Evolutionary conservation across 1,140 invertebrate species (phyloP), one percentile per base, ranked within the genome.

Genomic region (Trachymyrmex cornetzi): DNA sequence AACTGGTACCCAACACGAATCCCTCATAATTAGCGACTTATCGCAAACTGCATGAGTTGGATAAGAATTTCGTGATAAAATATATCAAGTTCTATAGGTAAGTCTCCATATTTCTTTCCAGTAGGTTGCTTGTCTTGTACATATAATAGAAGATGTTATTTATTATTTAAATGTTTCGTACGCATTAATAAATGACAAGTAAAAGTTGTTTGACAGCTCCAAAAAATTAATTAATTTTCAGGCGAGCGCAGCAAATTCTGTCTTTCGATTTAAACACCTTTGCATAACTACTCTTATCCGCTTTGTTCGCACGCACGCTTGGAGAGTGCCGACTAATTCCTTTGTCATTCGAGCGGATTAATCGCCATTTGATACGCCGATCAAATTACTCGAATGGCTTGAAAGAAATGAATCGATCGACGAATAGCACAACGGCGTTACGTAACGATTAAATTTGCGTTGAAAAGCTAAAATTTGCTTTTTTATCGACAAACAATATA

Each of bases 1-100:
- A 84, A 84, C 34, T 61, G 69, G 69, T 84, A 84, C 38, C 27
- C 80, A 38, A 59, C 66, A 44, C 38, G 38, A 82, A 82, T 84
- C 24, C 69, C 69, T 80, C 63, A 55, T 80, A 22, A 48, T 82
- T 84, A 48, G 38, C 69, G 69, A 48, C 27, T 19, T 44, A 27
- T 80, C 50, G 77, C 48, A 48, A 82, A 61, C 24, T 59, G 64
- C 67, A 34, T 59, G 34, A 82, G 34, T 74, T 55, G 69, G 69
- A 72, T 74, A 34, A 84, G n/a, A 74, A 50, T 57, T 22, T 74
- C 80, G 50, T 50, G 67, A 84, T 59, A 75, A 57, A 74, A 84
- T 75, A 63, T 48, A 74, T 34, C 55, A 50, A 50, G 38, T 75
- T 69, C 48, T 59, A 48, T 84, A 84, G 80, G 80, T 84, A 84